Evolutionary conservation across 2,113 vertebrate species (phyloP).

Genomic region (Tragelaphus scriptus): DNA sequence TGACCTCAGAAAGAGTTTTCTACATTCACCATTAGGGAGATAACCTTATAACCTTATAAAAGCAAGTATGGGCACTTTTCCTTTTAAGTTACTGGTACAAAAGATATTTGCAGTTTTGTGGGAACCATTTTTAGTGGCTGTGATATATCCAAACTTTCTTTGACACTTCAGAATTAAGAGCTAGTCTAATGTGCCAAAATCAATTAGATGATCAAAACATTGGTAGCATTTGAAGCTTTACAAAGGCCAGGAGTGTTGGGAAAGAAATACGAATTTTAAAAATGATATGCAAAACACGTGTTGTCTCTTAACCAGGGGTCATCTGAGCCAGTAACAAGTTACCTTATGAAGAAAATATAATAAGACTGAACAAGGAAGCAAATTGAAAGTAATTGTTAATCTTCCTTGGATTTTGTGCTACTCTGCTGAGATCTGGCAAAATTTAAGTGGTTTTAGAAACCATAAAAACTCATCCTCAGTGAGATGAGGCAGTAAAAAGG

Average conservation of each 20-base stretch:
- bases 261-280: neutral
- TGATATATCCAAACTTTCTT: neutral
- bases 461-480: neutral
- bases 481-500: neutral
- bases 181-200: neutral
- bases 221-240: neutral
- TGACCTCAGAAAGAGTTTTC: neutral
- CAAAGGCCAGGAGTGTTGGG: neutral
- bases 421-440: neutral
- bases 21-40: neutral
- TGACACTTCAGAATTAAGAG: neutral
- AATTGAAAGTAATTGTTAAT: neutral
- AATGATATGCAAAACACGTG: neutral
- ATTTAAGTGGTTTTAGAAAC: conserved; percentile 3
- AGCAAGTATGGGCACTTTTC: neutral
- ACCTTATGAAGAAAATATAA: neutral
- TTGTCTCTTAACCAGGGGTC: neutral
- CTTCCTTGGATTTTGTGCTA: neutral
- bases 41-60: too few relatives aligned
- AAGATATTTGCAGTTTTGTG: neutral
- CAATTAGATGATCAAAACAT: neutral
- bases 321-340: neutral
- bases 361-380: neutral
- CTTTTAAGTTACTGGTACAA: conserved; percentile 23
- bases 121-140: neutral